Evolutionary conservation across 2,797 vertebrate species (phyloP).

Genomic region (Rhinoraja longicauda): DNA sequence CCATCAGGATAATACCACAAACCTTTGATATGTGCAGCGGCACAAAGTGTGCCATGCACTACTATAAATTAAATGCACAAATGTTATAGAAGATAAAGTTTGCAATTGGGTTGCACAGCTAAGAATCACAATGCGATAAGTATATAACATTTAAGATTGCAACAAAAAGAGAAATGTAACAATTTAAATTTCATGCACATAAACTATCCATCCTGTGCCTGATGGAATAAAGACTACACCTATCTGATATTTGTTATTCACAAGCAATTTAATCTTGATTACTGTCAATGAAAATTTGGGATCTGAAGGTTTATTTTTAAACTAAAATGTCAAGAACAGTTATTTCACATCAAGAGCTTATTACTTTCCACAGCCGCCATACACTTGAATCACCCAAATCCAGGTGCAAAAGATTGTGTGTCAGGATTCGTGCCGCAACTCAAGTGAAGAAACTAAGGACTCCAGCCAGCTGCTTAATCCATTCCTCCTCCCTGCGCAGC

Average conservation of each 20-base stretch:
- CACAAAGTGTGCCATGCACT: not conserved
- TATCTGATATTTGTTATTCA: not conserved
- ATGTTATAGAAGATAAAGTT: not conserved
- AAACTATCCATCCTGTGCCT: not conserved
- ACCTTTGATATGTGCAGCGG: not conserved
- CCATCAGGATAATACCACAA: not conserved
- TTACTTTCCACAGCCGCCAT: not conserved
- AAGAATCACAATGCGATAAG: not conserved
- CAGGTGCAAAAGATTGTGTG: not conserved
- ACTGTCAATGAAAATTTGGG: not conserved
- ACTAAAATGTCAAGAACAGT: conserved; percentile 4
- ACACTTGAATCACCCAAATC: not conserved
- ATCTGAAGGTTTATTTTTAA: conserved; percentile 13
- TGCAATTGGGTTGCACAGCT: not conserved
- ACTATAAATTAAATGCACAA: not conserved
- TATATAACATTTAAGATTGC: not conserved
- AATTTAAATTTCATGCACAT: not conserved
- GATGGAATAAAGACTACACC: not conserved
- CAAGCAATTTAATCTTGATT: not conserved
- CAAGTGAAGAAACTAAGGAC: not conserved
- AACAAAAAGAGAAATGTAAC: not conserved
- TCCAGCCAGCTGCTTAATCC: not conserved
- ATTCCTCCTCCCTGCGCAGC: not conserved
- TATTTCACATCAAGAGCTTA: not conserved
- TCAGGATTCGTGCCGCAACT: not conserved